These are phyloP conservation scores for Thalassarche chlororhynchos DNA, from an alignment of 2,113 vertebrate genomes.

Conservation along the genomic window DNA sequence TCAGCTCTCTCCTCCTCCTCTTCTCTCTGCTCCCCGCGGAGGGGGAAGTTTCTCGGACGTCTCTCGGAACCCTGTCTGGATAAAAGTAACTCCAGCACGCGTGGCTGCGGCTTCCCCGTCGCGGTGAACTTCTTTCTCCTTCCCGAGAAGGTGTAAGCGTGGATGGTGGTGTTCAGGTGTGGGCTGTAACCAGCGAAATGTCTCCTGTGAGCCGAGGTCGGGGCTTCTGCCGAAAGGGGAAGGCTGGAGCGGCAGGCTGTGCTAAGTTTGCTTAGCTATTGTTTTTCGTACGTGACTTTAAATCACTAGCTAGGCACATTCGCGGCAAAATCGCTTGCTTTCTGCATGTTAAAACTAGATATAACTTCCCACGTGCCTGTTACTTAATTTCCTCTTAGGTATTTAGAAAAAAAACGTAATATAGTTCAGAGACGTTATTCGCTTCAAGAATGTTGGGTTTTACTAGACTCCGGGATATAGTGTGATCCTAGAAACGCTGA, in stretches of 20 bases:
- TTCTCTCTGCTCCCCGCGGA: rapidly evolving
- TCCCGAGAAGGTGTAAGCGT: neutral
- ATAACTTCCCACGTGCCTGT: neutral
- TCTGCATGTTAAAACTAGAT: neutral
- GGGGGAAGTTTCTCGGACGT: neutral
- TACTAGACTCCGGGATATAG: neutral
- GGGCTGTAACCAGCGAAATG: rapidly evolving
- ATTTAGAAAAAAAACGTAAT: neutral
- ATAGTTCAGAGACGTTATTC: rapidly evolving
- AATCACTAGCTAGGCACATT: neutral
- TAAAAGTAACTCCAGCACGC: neutral
- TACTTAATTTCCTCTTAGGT: neutral
- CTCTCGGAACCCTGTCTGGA: neutral
- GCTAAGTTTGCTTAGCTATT: neutral
- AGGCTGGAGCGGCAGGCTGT: neutral
- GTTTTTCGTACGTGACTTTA: neutral
- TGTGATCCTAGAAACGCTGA: neutral
- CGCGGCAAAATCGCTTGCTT: neutral
- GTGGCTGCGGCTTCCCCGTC: neutral
- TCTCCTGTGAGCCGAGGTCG: neutral
- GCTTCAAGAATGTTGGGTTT: neutral
- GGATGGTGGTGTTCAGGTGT: neutral
- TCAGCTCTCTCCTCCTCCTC: neutral
- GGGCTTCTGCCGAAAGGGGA: neutral
- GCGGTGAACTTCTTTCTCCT: neutral